Conservation (phyloP, 2,888 invertebrate genomes). For the Aquatica leii region DNA sequence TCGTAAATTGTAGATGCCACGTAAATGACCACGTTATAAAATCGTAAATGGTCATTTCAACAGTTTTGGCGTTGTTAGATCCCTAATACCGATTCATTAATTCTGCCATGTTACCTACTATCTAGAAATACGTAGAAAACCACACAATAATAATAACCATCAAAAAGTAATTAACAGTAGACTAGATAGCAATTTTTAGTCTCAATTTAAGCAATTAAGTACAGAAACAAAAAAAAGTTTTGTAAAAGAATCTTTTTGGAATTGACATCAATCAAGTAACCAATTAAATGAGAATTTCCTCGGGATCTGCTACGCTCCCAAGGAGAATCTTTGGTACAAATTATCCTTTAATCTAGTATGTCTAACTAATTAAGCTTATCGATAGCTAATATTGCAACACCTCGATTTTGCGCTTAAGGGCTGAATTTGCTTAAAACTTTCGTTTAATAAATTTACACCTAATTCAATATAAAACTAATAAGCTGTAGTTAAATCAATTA, state of each 20-base stretch:
- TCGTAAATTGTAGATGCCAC: no score
- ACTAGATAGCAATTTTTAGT: constrained; percentile 1
- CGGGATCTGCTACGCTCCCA: constrained; percentile 23
- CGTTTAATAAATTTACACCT: constrained; percentile 22
- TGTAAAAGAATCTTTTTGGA: constrained; percentile 25
- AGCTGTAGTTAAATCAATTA: no score
- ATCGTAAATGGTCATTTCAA: no score
- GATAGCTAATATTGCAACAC: constrained; percentile 44
- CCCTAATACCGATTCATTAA: no score
- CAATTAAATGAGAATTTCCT: constrained; percentile 33
- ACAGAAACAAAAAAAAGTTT: constrained; percentile 12
- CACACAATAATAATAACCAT: no score
- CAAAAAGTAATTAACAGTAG: not conserved
- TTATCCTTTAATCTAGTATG: constrained; percentile 46
- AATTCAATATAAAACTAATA: constrained; percentile 13
- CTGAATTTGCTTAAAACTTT: constrained; percentile 18
- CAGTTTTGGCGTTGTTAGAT: no score
- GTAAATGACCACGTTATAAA: no score
- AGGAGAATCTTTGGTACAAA: constrained; percentile 32
- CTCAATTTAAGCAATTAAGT: not conserved
- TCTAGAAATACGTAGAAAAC: no score
- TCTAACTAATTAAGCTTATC: constrained; percentile 47
- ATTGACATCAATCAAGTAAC: constrained; percentile 35
- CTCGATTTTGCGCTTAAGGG: constrained; percentile 35
- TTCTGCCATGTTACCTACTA: no score